A percentile compares a stretch with the other conserved stretches of the same genome.
These are phyloP conservation scores for Cyprinodon brontotheroides DNA, from an alignment of 2,113 vertebrate species.

Conservation along the genomic window DNA sequence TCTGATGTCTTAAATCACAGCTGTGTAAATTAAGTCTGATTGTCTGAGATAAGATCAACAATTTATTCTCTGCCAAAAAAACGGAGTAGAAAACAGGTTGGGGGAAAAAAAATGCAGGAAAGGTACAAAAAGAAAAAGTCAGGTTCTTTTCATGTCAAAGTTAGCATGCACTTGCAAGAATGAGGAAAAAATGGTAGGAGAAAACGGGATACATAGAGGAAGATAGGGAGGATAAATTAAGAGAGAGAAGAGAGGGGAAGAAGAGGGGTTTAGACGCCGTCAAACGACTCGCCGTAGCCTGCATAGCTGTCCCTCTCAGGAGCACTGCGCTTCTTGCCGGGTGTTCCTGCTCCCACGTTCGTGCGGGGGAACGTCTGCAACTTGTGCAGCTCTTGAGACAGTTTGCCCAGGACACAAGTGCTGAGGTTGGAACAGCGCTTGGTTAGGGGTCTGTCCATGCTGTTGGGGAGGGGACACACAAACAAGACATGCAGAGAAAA, in stretches of 20 bases:
- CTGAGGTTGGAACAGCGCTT: conserved; percentile 94
- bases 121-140: conserved; percentile 34
- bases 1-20: conserved; percentile 43
- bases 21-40: conserved; percentile 51
- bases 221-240: neutral
- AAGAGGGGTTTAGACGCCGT: conserved; percentile 75
- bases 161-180: conserved; percentile 80
- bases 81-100: neutral
- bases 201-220: conserved; percentile 25
- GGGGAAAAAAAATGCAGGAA: neutral
- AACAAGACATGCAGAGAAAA: conserved; percentile 83
- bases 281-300: conserved; percentile 80
- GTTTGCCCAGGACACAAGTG: conserved; percentile 89
- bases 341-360: conserved; percentile 88
- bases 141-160: conserved; percentile 63
- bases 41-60: conserved; percentile 38
- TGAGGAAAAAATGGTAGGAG: conserved; percentile 32
- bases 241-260: conserved; percentile 16
- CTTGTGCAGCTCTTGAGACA: conserved; percentile 91
- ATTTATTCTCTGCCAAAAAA: conserved; percentile 77
- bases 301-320: conserved; percentile 81
- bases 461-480: conserved; percentile 77
- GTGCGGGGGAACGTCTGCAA: conserved; percentile 89
- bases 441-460: conserved; percentile 87
- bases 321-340: conserved; percentile 88